Conservation (phyloP, 2,888 invertebrate species). For the Buathra laborator region DNA sequence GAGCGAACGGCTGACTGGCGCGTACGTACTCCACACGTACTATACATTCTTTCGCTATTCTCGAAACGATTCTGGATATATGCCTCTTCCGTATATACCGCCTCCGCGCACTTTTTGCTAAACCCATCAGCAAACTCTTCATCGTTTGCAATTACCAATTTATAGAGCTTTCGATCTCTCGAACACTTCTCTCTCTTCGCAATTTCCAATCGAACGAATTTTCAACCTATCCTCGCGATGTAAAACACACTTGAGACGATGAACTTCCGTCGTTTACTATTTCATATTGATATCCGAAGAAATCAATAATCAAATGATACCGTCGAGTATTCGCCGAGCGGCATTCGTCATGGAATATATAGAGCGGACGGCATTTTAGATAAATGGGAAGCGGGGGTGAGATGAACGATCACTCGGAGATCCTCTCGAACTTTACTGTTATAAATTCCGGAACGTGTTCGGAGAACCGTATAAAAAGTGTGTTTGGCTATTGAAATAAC, state of each 20-base stretch:
- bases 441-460: no score
- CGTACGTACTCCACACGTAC: neutral
- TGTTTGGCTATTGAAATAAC: no score
- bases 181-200: neutral
- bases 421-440: no score
- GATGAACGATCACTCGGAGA: no score
- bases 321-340: no score
- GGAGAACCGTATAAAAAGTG: no score
- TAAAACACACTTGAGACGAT: neutral
- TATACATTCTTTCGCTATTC: slow-evolving; percentile 32
- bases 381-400: no score
- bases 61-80: slow-evolving; percentile 26
- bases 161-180: neutral
- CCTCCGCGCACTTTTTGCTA: neutral
- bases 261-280: neutral
- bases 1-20: slow-evolving; percentile 52
- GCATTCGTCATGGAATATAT: no score
- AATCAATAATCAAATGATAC: no score
- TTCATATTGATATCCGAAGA: neutral
- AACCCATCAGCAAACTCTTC: slow-evolving; percentile 37
- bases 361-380: no score
- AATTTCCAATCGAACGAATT: neutral
- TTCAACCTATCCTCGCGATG: neutral
- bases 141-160: slow-evolving; percentile 41
- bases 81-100: slow-evolving; percentile 19